Percentiles rank a stretch among this genome's conserved stretches.
Conservation (phyloP, 1,140 invertebrate species). For the Probaryconus sp. region DNA sequence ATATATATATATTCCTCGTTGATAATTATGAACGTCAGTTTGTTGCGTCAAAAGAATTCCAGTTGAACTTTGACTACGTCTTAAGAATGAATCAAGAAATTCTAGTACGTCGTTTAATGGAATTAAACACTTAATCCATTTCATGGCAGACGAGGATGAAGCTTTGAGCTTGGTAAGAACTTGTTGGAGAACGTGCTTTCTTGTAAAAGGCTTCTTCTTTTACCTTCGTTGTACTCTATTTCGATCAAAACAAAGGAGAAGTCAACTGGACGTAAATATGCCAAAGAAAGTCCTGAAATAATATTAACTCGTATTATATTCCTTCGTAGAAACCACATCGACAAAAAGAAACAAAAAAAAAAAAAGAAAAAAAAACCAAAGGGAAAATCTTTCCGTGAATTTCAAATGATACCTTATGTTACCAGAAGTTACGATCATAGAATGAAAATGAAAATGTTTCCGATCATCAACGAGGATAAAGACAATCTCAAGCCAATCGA, state of each 20-base stretch:
- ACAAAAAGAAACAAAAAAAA: no score
- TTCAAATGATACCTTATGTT: no score
- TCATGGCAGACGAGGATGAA: not conserved
- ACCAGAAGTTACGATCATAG: no score
- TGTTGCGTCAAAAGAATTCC: slow-evolving; percentile 1
- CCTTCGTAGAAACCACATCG: no score
- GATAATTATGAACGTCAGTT: not conserved
- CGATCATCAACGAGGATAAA: no score
- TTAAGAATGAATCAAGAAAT: slow-evolving; percentile 9
- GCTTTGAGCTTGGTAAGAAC: slow-evolving; percentile 5
- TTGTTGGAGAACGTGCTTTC: not conserved
- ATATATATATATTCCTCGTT: no score
- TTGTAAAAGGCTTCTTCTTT: not conserved
- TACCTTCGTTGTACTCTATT: not conserved
- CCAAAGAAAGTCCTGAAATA: no score
- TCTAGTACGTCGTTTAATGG: slow-evolving; percentile 9
- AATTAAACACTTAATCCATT: slow-evolving; percentile 4
- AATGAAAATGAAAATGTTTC: no score
- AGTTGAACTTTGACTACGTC: slow-evolving; percentile 6
- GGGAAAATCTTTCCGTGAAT: no score
- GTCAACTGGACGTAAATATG: no score
- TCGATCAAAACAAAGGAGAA: not conserved
- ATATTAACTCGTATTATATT: no score
- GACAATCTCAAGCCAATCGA: not conserved
- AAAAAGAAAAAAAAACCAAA: no score